These are phyloP conservation scores for Brotogeris chrysoptera DNA, from an alignment of 2,797 vertebrate species.

Conservation along the genomic window DNA sequence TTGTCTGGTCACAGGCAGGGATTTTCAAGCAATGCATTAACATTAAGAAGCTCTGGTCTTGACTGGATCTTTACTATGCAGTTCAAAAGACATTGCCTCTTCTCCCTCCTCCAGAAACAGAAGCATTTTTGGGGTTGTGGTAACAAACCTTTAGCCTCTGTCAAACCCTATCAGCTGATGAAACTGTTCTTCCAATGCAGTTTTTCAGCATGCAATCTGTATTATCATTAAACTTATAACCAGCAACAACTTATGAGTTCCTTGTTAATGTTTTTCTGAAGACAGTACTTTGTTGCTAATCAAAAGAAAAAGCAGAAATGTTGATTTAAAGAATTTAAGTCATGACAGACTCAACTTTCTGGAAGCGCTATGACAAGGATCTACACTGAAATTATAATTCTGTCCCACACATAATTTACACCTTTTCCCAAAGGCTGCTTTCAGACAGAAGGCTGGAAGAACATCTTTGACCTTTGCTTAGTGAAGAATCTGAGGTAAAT, in stretches of 20 bases:
- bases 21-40: not conserved
- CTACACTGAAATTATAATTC: not conserved
- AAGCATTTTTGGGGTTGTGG: not conserved
- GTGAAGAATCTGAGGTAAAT: not conserved
- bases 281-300: not conserved
- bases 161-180: not conserved
- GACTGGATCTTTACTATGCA: not conserved
- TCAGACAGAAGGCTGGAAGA: not conserved
- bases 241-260: not conserved
- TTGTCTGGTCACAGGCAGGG: not conserved
- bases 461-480: not conserved
- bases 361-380: not conserved
- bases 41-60: not conserved
- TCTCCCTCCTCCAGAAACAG: not conserved
- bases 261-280: not conserved
- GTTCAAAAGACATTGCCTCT: not conserved
- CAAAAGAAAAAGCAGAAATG: not conserved
- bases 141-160: not conserved
- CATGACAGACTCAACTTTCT: not conserved
- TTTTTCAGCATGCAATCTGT: not conserved
- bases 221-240: not conserved
- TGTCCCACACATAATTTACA: not conserved
- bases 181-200: not conserved
- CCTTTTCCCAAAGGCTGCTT: not conserved
- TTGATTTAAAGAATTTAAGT: not conserved